A percentile compares a stretch with the other conserved stretches of the same genome.
These are phyloP conservation scores for Hapalemur alaotrensis DNA, from an alignment of 2,797 vertebrate species.

Conservation along the genomic window DNA sequence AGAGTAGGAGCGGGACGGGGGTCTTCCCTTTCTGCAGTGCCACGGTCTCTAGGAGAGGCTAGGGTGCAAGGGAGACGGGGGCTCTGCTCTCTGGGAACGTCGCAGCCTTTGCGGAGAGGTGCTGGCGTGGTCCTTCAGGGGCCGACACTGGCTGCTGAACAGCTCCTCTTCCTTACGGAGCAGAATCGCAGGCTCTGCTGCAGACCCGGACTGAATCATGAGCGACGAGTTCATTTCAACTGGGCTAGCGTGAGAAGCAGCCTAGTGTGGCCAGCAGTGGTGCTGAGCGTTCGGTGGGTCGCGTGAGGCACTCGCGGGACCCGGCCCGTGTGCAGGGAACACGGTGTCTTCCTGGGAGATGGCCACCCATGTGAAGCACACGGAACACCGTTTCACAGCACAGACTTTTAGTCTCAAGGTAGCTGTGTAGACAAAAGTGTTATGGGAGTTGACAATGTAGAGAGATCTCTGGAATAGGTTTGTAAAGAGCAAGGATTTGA, in stretches of 20 bases:
- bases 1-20: background rate
- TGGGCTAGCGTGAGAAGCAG: rapidly evolving
- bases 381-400: rapidly evolving
- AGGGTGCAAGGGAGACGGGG: background rate
- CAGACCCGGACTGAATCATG: rapidly evolving
- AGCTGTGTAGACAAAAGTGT: background rate
- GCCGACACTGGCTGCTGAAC: background rate
- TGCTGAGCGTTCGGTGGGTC: background rate
- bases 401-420: background rate
- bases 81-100: background rate
- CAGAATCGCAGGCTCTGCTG: background rate
- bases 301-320: background rate
- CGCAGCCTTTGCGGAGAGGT: background rate
- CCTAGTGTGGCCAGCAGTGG: too few relatives aligned
- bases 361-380: rapidly evolving
- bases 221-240: too few relatives aligned
- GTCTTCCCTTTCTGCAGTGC: too few relatives aligned
- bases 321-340: too few relatives aligned
- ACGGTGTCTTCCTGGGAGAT: background rate
- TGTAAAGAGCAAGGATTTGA: too few relatives aligned
- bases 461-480: background rate
- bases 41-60: background rate
- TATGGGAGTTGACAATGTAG: background rate
- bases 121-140: too few relatives aligned
- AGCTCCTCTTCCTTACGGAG: background rate